A percentile compares a stretch with the other conserved stretches of the same genome.
phyloP scores from a whole-genome alignment of 2,888 invertebrate genomes.

The Sarcophaga carnaria region DNA sequence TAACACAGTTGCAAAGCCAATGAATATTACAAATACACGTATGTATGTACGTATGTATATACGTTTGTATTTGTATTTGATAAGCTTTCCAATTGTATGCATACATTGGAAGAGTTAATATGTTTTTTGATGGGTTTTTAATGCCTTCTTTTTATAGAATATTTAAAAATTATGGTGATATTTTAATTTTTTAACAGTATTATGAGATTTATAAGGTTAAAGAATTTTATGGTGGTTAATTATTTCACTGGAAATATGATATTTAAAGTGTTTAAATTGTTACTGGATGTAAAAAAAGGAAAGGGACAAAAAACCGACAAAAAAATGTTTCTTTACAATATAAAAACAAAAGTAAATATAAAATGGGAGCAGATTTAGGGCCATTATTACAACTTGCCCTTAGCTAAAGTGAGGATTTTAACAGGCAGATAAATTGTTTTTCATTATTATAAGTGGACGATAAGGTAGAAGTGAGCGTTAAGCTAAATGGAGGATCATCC shows the following conservation, averaged over 20 bases:
- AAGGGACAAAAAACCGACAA: no score
- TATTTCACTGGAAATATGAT: constrained; percentile 47
- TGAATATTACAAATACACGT: constrained; percentile 13
- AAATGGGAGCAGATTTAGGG: no score
- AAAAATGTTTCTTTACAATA: no score
- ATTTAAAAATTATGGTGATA: background rate
- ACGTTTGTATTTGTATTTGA: constrained; percentile 8
- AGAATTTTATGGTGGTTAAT: constrained; percentile 28
- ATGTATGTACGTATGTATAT: no score
- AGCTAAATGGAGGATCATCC: no score
- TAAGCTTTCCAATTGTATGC: background rate
- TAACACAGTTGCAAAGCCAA: constrained; percentile 55
- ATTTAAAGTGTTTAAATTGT: background rate
- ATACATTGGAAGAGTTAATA: background rate
- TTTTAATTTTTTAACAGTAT: background rate
- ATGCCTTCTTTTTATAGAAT: background rate
- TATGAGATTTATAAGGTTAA: constrained; percentile 9
- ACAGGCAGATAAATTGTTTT: no score
- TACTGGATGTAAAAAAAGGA: no score
- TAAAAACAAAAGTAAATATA: no score
- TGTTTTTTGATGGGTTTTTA: background rate
- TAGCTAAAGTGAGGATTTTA: no score
- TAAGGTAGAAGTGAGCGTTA: no score
- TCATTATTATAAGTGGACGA: no score
- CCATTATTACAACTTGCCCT: no score